Conservation (phyloP, 2,797 vertebrate genomes). For the Rhinella marina region DNA sequence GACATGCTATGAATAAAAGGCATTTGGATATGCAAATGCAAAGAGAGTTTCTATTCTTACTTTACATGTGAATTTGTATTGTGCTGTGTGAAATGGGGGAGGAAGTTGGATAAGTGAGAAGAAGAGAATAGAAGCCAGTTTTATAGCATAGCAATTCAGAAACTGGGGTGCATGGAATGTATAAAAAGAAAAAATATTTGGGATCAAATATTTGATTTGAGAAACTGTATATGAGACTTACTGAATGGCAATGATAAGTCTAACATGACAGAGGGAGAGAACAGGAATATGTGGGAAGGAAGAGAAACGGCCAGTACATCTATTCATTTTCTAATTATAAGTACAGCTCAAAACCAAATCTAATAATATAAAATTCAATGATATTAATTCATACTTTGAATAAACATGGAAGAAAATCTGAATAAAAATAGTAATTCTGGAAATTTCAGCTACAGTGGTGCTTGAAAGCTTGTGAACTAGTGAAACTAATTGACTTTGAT, state of each 20-base stretch:
- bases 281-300: neutral
- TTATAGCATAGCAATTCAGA: neutral
- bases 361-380: neutral
- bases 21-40: neutral
- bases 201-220: neutral
- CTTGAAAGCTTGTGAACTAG: too few relatives aligned
- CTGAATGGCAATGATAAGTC: neutral
- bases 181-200: neutral
- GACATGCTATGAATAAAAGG: conserved; percentile 7
- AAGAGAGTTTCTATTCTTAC: neutral
- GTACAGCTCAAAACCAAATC: neutral
- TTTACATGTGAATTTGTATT: conserved; percentile 11
- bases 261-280: neutral
- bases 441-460: too few relatives aligned
- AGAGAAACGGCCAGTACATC: neutral
- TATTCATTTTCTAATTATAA: neutral
- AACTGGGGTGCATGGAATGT: neutral
- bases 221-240: neutral
- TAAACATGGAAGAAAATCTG: neutral
- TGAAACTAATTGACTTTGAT: too few relatives aligned
- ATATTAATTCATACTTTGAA: neutral
- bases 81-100: neutral
- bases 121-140: neutral
- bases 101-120: neutral
- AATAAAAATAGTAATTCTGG: too few relatives aligned